Base-by-base conservation (phyloP, 2,797 vertebrate species). In the Alauda arvensis region DNA sequence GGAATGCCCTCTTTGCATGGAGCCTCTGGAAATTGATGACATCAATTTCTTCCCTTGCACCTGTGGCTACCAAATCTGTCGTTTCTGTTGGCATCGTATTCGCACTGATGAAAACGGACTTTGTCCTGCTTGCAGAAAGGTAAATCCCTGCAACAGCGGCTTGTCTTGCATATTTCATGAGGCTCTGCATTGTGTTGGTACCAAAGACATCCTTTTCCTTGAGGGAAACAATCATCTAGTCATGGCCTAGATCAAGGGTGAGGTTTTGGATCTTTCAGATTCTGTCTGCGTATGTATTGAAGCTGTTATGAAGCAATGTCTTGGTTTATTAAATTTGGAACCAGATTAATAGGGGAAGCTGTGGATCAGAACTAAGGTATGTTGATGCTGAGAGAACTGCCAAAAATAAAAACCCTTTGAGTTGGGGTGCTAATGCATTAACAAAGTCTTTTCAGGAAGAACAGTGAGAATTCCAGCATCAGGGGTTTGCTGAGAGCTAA, bases 1-100 rank as follows among this genome's bases (percentile, higher is more conserved):
- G 98, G 99, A 99, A 98, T 99, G 99, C 96, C 99, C 99, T 86
- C 98, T 99, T 97, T 99, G 99, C 97, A 99, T 99, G 99, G 99
- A 99, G 86, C 99, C 99, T 29, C 97, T 99, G 96, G 99, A 99
- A 97, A 99, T 99, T 76, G 99, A 99, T 88, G 99, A 99, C 92
- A 99, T 99, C 97, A 99, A 99, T 98, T 99, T 99, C 96, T 99
- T 99, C 95, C 99, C 99, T 93, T 99, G 99, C 97, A 99, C 99
- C 96, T 99, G 99, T 94, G 99, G 99, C 96, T 99, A 99, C 96
- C 99, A 99, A 97, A 99, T 99, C 93, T 99, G 99, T 96, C 98
- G 99, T 94, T 99, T 99, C 97, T 99, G 99, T 98, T 99, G 99
- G 99, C 99, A 99, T 95, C 98, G 99, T 96, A 99, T 99, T 95